Conservation (phyloP, 2,797 vertebrate genomes). For the Danio choprae region DNA sequence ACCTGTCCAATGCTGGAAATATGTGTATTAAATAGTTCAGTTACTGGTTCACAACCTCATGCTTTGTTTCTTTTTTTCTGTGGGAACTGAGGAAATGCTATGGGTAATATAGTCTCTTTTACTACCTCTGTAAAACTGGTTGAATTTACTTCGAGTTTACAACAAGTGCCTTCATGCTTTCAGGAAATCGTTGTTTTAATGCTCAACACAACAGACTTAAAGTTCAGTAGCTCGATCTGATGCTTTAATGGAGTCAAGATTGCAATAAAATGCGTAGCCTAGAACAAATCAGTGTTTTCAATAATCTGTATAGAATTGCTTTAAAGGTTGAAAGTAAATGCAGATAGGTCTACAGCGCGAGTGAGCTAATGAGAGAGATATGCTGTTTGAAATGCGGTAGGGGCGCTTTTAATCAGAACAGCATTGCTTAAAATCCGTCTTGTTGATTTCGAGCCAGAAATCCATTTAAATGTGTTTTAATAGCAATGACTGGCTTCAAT, state of each 20-base stretch:
- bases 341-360: constrained; percentile 3
- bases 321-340: neutral
- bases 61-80: neutral
- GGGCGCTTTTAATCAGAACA: constrained; percentile 39
- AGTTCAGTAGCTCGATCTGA: constrained; percentile 26
- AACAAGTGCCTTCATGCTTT: constrained; percentile 8
- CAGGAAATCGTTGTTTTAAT: neutral
- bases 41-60: constrained; percentile 13
- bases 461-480: constrained; percentile 35
- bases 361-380: constrained; percentile 31
- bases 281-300: constrained; percentile 16
- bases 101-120: constrained; percentile 23
- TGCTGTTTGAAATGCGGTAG: constrained; percentile 18
- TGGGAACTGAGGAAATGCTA: constrained; percentile 32
- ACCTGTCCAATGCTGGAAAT: neutral
- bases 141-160: constrained; percentile 5
- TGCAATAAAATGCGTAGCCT: neutral
- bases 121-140: constrained; percentile 27
- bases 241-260: constrained; percentile 8
- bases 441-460: constrained; percentile 39
- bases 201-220: constrained; percentile 14
- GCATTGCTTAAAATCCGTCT: constrained; percentile 8
- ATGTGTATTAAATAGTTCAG: too few relatives aligned
- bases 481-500: constrained; percentile 36
- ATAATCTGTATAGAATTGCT: neutral